A percentile compares a stretch with the other conserved stretches of the same genome.
Conservation (phyloP, 2,113 vertebrate genomes). For the Micromys minutus region DNA sequence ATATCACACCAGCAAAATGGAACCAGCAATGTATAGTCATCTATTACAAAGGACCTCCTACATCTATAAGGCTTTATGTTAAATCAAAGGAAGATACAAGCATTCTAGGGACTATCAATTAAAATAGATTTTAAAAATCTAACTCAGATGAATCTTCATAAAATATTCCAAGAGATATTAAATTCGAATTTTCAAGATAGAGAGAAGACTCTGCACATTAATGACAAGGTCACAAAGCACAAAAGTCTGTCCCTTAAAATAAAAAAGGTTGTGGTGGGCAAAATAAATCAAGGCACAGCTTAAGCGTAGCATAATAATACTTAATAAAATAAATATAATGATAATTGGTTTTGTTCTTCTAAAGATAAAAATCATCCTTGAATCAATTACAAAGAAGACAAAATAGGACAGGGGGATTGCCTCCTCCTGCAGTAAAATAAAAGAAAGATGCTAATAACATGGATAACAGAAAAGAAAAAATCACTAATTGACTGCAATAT, state of each 20-base stretch:
- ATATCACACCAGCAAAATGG: neutral
- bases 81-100: neutral
- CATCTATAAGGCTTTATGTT: neutral
- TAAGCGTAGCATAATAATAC: neutral
- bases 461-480: neutral
- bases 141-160: neutral
- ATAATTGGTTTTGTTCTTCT: neutral
- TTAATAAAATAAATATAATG: neutral
- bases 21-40: neutral
- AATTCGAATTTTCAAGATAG: slow-evolving; percentile 1
- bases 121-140: neutral
- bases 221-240: neutral
- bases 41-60: neutral
- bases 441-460: neutral
- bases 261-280: neutral
- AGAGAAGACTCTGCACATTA: neutral
- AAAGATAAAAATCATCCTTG: neutral
- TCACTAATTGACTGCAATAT: neutral
- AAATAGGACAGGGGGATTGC: neutral
- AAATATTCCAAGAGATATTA: slow-evolving; percentile 14
- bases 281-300: neutral
- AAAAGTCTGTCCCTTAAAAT: neutral
- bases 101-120: neutral
- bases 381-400: neutral
- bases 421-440: neutral